A percentile compares a stretch with the other conserved stretches of the same genome.
phyloP scores from a whole-genome alignment of 37 sponge, comb jelly and placozoan genomes.

The Diacarnus erythraeanus region DNA sequence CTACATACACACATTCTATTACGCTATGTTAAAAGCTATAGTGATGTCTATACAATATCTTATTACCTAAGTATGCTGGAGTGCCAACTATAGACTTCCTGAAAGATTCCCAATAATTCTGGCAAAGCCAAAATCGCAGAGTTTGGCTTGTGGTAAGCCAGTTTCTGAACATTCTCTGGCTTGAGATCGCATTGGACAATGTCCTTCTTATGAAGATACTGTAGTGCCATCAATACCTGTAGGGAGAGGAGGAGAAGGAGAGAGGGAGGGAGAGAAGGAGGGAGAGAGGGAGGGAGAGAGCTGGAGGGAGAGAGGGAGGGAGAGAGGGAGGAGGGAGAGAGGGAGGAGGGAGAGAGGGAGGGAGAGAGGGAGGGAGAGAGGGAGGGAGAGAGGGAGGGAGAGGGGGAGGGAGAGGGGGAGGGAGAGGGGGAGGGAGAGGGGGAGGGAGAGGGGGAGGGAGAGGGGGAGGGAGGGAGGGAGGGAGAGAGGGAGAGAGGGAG shows the following conservation, averaged over 20 bases:
- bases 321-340: neutral
- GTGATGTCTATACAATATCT: neutral
- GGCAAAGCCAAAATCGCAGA: conserved; percentile 99
- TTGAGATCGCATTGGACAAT: conserved; percentile 99
- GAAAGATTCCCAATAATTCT: conserved; percentile 93
- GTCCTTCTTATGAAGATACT: conserved; percentile 91
- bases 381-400: no score
- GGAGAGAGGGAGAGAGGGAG: no score
- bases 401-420: no score
- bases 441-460: no score
- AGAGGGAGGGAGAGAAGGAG: no score
- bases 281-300: no score
- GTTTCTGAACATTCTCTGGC: conserved; percentile 94
- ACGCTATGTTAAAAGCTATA: neutral
- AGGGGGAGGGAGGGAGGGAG: no score
- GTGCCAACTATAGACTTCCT: conserved; percentile 97
- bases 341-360: no score
- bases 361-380: no score
- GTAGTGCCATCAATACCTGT: conserved; percentile 89
- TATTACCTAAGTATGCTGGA: conserved; percentile 94
- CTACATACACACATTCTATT: neutral
- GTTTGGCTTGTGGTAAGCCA: conserved; percentile 76
- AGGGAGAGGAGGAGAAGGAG: no score
- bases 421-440: no score
- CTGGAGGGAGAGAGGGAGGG: neutral